Evolutionary conservation across 2,888 invertebrate genomes (phyloP).

Genomic region (Thymelicus acteon): DNA sequence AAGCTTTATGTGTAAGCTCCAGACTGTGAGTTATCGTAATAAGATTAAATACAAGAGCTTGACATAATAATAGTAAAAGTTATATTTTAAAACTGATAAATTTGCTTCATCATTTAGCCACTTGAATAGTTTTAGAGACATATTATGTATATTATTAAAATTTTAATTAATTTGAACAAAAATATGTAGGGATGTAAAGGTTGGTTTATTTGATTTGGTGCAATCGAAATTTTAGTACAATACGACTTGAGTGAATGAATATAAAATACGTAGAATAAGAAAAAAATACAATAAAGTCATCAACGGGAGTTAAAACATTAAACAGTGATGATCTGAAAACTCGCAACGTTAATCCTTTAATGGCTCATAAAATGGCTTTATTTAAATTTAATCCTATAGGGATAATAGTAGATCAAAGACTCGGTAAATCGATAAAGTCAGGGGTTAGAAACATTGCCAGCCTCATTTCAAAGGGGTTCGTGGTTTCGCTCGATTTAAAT

Average conservation of each 20-base stretch:
- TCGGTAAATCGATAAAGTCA: slow-evolving; percentile 67
- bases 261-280: no score
- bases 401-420: slow-evolving; percentile 71
- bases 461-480: slow-evolving; percentile 66
- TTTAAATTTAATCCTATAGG: slow-evolving; percentile 8
- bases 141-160: no score
- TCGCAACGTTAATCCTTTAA: neutral
- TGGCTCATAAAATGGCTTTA: slow-evolving; percentile 5
- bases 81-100: neutral
- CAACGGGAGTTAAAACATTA: neutral
- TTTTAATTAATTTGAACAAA: no score
- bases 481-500: slow-evolving; percentile 75
- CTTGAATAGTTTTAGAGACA: no score
- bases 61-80: neutral
- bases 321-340: neutral
- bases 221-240: no score
- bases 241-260: no score
- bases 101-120: neutral
- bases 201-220: no score
- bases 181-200: no score
- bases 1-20: slow-evolving; percentile 14
- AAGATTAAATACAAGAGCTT: neutral
- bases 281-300: neutral
- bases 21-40: neutral
- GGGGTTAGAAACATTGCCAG: slow-evolving; percentile 67